Percentiles rank a stretch among this genome's conserved stretches.
phyloP scores from a whole-genome alignment of 2,113 vertebrate species.

The Planiliza haematocheilus region DNA sequence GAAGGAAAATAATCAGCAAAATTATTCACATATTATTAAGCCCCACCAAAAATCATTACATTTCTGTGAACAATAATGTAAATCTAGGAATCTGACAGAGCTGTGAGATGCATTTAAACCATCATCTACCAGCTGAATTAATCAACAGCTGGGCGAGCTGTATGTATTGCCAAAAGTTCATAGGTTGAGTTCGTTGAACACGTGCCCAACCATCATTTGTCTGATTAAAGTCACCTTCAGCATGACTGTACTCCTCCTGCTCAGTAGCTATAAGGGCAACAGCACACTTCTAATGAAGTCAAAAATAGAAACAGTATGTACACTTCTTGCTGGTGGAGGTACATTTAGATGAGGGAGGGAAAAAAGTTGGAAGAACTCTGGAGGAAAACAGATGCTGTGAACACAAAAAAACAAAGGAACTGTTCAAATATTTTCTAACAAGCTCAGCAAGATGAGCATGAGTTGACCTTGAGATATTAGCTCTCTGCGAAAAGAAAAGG shows the following conservation, averaged over 20 bases:
- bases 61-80: not conserved
- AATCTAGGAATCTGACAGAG: not conserved
- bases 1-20: not conserved
- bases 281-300: constrained; percentile 31
- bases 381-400: constrained; percentile 9
- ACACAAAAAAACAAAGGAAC: constrained; percentile 14
- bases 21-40: no score
- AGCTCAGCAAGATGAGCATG: not conserved
- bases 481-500: not conserved
- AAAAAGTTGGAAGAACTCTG: not conserved
- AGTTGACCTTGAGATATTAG: constrained; percentile 3
- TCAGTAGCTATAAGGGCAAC: constrained; percentile 27
- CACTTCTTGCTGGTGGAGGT: not conserved
- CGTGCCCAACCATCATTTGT: not conserved
- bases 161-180: not conserved
- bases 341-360: not conserved
- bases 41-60: not conserved
- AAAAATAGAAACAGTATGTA: constrained; percentile 19
- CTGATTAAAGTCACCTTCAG: constrained; percentile 50
- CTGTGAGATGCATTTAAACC: not conserved
- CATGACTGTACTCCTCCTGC: constrained; percentile 15
- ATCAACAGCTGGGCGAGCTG: no score
- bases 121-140: not conserved
- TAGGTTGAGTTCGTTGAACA: constrained; percentile 4
- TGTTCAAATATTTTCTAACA: constrained; percentile 19